Conservation (phyloP, 30 jellyfish, hydroid and myxozoan species). For the Sanderia malayensis region DNA sequence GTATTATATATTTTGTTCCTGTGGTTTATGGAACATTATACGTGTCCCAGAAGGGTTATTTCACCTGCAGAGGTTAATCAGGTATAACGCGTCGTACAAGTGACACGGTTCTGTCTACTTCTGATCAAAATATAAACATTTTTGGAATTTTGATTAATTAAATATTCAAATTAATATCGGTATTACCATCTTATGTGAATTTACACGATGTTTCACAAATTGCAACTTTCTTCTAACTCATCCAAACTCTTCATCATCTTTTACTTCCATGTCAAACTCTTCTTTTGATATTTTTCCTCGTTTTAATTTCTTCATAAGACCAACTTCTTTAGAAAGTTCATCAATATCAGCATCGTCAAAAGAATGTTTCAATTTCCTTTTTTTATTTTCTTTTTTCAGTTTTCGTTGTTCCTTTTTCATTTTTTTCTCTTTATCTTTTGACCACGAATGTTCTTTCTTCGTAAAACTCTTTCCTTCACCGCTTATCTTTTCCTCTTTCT, state of each 20-base stretch:
- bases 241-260: constrained; percentile 38
- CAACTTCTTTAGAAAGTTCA: constrained; percentile 74
- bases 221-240: not conserved
- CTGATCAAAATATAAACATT: too few relatives aligned
- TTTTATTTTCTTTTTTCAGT: constrained; percentile 37
- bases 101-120: too few relatives aligned
- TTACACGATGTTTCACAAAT: too few relatives aligned
- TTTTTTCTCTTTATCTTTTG: constrained; percentile 45
- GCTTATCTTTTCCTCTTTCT: constrained; percentile 21
- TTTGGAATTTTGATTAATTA: too few relatives aligned
- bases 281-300: constrained; percentile 75
- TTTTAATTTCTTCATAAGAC: constrained; percentile 80
- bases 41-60: too few relatives aligned
- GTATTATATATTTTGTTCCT: too few relatives aligned
- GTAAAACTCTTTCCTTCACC: not conserved
- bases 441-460: constrained; percentile 47
- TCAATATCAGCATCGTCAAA: constrained; percentile 74
- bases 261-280: constrained; percentile 61
- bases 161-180: too few relatives aligned
- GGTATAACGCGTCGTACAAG: too few relatives aligned
- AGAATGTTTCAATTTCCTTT: constrained; percentile 63
- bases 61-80: too few relatives aligned
- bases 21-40: too few relatives aligned
- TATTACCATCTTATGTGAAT: too few relatives aligned
- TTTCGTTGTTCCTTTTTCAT: constrained; percentile 33